Percentiles rank a stretch among this genome's conserved stretches.
Evolutionary conservation across 2,888 invertebrate genomes (phyloP).

Genomic region (Ypsolopha sequella): DNA sequence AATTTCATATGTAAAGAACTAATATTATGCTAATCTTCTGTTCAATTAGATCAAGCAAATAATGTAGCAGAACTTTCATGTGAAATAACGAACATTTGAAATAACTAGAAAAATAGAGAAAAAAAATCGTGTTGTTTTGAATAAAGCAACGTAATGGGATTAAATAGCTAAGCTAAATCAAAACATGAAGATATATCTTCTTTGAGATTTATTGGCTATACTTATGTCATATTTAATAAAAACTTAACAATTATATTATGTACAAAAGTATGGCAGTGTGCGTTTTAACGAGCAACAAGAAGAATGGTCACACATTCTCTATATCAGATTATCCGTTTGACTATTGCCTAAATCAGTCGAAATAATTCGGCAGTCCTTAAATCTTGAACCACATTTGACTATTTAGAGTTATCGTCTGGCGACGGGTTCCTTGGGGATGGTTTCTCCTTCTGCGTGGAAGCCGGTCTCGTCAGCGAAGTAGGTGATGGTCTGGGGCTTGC

Average conservation of each 20-base stretch:
- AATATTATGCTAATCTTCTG: too few species aligned
- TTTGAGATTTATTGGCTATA: slow-evolving; percentile 3
- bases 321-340: too few species aligned
- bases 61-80: too few species aligned
- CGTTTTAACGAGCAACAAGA: slow-evolving; percentile 22
- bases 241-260: slow-evolving; percentile 31
- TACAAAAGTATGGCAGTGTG: slow-evolving; percentile 45
- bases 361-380: background rate
- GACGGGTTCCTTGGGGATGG: slow-evolving; percentile 66
- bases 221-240: background rate
- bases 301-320: slow-evolving; percentile 3
- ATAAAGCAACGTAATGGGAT: too few species aligned
- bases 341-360: too few species aligned
- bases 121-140: too few species aligned
- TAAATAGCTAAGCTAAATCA: too few species aligned
- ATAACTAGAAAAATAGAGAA: too few species aligned
- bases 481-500: slow-evolving; percentile 55
- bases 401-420: slow-evolving; percentile 14
- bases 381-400: background rate
- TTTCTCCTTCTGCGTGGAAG: slow-evolving; percentile 71
- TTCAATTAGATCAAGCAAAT: too few species aligned
- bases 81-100: too few species aligned
- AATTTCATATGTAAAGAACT: too few species aligned
- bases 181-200: background rate
- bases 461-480: slow-evolving; percentile 75